These are phyloP conservation scores for Sycophaga agraensis DNA, from an alignment of 1,140 invertebrate genomes.

Conservation along the genomic window DNA sequence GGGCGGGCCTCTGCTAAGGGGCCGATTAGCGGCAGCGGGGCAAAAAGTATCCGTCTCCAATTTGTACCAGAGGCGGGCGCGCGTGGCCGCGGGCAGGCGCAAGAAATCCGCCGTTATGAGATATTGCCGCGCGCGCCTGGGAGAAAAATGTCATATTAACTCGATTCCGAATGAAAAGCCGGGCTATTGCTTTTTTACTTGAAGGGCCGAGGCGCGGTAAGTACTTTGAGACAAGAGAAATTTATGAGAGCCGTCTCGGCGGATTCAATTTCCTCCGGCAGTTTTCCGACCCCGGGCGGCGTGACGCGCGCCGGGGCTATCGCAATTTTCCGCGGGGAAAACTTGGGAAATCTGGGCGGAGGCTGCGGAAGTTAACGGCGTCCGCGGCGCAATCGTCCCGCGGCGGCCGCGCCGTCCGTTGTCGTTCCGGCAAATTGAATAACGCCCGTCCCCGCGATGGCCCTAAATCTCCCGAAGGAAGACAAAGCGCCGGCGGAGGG, in stretches of 20 bases:
- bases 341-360: no score
- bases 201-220: conserved; percentile 16
- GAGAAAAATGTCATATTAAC: conserved; percentile 29
- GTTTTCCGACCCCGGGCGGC: background rate
- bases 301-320: conserved; percentile 1
- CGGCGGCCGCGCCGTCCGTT: no score
- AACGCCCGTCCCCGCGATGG: no score
- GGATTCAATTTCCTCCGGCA: conserved; percentile 26
- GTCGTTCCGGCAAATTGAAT: no score
- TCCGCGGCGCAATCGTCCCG: no score
- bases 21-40: no score
- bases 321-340: conserved; percentile 27
- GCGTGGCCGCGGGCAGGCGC: background rate
- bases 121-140: background rate
- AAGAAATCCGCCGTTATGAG: background rate
- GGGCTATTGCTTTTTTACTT: conserved; percentile 27
- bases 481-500: no score
- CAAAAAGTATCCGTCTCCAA: no score
- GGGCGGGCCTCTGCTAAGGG: no score
- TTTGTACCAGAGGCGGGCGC: no score
- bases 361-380: no score
- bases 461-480: no score
- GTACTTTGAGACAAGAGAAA: conserved; percentile 30
- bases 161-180: conserved; percentile 29
- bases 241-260: conserved; percentile 27